These are phyloP conservation scores for Perizoma flavofasciatum DNA, from an alignment of 2,888 invertebrate species.

Conservation along the genomic window DNA sequence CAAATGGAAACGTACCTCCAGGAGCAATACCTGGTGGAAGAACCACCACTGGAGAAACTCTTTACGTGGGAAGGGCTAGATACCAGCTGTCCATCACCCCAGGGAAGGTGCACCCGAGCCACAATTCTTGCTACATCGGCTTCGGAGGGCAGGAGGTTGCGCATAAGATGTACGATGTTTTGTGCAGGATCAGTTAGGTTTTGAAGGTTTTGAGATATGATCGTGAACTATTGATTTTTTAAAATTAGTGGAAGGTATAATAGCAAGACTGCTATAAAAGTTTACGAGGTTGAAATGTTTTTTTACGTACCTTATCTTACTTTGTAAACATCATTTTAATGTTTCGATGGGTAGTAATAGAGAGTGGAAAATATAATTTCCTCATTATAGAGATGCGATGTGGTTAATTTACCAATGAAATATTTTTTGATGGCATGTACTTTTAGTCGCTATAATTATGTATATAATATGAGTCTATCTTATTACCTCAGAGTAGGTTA, in stretches of 20 bases:
- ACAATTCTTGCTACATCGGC: conserved; percentile 69
- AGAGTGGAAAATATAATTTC: too few species aligned
- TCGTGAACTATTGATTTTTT: conserved; percentile 5
- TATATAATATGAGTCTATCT: too few species aligned
- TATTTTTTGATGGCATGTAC: too few species aligned
- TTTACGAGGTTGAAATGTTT: too few species aligned
- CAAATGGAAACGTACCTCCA: conserved; percentile 79
- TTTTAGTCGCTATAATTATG: too few species aligned
- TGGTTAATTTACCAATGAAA: too few species aligned
- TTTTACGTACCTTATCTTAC: too few species aligned
- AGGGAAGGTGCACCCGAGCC: conserved; percentile 81
- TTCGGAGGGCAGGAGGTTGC: conserved; percentile 72
- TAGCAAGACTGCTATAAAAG: neutral
- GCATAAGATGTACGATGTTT: conserved; percentile 72
- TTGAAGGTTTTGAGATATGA: conserved; percentile 1
- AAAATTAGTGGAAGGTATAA: neutral
- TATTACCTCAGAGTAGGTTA: too few species aligned
- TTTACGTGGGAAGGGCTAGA: conserved; percentile 82
- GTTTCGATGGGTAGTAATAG: too few species aligned
- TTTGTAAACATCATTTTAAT: too few species aligned
- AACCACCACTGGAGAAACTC: conserved; percentile 72
- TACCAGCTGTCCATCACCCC: conserved; percentile 84
- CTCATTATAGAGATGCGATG: too few species aligned
- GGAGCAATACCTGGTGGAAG: conserved; percentile 82
- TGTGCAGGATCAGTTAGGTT: conserved; percentile 65